Evolutionary conservation across 2,113 vertebrate genomes (phyloP).

Genomic region (Sebastes schlegelii): DNA sequence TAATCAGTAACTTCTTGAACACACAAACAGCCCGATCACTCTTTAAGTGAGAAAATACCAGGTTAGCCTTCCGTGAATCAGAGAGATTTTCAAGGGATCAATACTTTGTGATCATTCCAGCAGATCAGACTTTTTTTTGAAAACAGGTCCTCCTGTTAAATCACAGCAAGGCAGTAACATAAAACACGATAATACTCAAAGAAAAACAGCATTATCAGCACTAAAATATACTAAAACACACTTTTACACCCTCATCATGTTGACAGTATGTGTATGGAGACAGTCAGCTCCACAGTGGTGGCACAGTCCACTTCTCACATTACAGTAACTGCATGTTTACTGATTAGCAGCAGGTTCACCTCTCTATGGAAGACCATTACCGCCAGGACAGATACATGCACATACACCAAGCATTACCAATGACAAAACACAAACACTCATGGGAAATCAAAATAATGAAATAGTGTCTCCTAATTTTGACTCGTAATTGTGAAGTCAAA

Average conservation of each 20-base stretch:
- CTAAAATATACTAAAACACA: neutral
- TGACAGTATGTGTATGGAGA: neutral
- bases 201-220: neutral
- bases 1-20: neutral
- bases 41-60: neutral
- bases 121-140: neutral
- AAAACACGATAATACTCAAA: neutral
- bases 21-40: too few species aligned
- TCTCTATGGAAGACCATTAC: neutral
- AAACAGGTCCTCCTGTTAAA: neutral
- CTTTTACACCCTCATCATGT: neutral
- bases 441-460: neutral
- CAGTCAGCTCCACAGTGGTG: neutral
- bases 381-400: neutral
- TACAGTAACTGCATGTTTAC: slow-evolving; percentile 11
- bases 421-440: neutral
- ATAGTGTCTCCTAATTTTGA: neutral
- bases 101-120: neutral
- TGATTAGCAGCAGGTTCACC: neutral
- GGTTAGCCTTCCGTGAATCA: neutral
- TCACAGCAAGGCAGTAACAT: neutral
- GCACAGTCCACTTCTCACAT: neutral
- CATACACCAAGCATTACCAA: too few species aligned
- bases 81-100: neutral
- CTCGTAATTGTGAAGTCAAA: neutral